Base-by-base conservation (phyloP, 2,888 invertebrate species). In the Amiota mariae region DNA sequence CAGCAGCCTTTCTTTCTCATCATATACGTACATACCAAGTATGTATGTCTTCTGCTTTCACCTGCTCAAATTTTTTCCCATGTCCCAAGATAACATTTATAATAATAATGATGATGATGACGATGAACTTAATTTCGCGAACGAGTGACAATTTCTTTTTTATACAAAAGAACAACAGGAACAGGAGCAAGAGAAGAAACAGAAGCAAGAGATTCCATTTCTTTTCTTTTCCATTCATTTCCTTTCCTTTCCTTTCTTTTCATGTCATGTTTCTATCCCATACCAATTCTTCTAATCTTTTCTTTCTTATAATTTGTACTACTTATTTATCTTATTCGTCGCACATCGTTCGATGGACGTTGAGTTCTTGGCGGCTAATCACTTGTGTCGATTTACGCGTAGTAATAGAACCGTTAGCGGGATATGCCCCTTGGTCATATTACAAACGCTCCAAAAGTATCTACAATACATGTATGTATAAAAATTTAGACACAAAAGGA, bases 21-120 rank as follows among this genome's bases (percentile, higher is more conserved):
- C 36, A 36, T 36, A 36, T 24, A n/a, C n/a, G n/a, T n/a, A n/a
- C n/a, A n/a, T n/a, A n/a, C n/a, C n/a, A n/a, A n/a, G n/a, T n/a
- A n/a, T n/a, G n/a, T n/a, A n/a, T n/a, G n/a, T n/a, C n/a, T n/a
- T n/a, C n/a, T n/a, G n/a, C 18, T 75, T 76, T 66, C 87, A 88
- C 87, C 87, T 88, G 87, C 85, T 77, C 75, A 64, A 77, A 80
- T 82, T 88, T 36, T 36, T 36, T 88, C 36, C 36, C 36, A 36
- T 36, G 36, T 36, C 87, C 86, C 87, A 88, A 84, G 77, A 76
- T 48, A 18, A 56, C 13, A 3, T 2, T 6, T 2, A 36, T 36
- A 6, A 36, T 36, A 6, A 2, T 36, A 6, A 36, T 36, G 36
- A 2, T 36, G 36, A 36, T 36, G 36, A 36, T 36, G 36, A 36